These are phyloP conservation scores for Taurulus bubalis DNA, from an alignment of 2,113 vertebrate genomes.

Conservation along the genomic window DNA sequence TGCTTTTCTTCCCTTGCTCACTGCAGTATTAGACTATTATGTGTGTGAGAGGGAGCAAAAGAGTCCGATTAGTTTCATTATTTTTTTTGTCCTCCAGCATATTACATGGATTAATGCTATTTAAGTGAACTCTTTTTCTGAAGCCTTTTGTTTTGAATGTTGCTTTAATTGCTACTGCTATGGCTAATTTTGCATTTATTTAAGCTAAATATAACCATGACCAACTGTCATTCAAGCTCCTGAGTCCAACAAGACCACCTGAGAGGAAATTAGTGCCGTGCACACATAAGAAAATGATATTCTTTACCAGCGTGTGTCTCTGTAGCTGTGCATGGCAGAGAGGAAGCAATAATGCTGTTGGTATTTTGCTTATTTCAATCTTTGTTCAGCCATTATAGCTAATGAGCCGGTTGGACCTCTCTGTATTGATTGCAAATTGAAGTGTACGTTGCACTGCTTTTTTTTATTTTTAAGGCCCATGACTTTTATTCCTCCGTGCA, in stretches of 20 bases:
- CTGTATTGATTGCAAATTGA: too few species aligned
- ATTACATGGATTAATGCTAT: slow-evolving; percentile 8
- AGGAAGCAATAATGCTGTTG: neutral
- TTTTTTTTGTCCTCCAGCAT: neutral
- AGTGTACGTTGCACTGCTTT: too few species aligned
- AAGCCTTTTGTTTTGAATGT: neutral
- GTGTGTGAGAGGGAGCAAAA: neutral
- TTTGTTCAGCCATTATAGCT: slow-evolving; percentile 35
- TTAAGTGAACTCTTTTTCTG: neutral
- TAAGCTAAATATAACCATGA: neutral
- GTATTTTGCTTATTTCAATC: slow-evolving; percentile 17
- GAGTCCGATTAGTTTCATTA: slow-evolving; percentile 15
- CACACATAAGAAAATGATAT: neutral
- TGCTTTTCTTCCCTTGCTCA: neutral
- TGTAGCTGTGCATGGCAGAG: neutral
- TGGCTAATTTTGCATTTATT: neutral
- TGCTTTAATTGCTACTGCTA: neutral
- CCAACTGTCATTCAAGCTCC: neutral
- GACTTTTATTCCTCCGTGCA: neutral
- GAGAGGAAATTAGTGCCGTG: neutral
- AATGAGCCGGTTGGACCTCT: slow-evolving; percentile 4
- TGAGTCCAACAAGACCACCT: neutral
- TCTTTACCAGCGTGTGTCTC: neutral
- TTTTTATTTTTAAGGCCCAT: neutral
- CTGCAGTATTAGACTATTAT: neutral